Evolutionary conservation across 2,797 vertebrate genomes (phyloP).

Genomic region (Telmatherina bonti): DNA sequence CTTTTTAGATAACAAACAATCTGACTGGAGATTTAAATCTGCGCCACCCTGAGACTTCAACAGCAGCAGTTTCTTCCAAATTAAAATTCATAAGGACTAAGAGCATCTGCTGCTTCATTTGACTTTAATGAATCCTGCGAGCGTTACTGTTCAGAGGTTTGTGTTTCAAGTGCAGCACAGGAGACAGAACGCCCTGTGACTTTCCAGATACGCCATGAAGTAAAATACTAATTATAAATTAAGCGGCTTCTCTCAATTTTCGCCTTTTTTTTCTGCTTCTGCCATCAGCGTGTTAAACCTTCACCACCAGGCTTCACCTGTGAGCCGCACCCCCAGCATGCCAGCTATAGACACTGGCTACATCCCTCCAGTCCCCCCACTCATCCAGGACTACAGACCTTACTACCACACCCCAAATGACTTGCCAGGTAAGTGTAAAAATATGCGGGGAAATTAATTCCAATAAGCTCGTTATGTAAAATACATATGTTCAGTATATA

Average conservation of each 20-base stretch:
- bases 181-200: background rate
- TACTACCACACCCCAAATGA: conserved; percentile 96
- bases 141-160: conserved; percentile 29
- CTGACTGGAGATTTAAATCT: background rate
- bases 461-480: background rate
- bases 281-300: conserved; percentile 87
- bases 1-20: conserved; percentile 1
- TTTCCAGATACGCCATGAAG: conserved; percentile 12
- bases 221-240: conserved; percentile 24
- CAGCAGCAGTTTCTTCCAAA: conserved; percentile 25
- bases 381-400: conserved; percentile 97
- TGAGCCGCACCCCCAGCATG: conserved; percentile 95
- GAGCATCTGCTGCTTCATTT: conserved; percentile 34
- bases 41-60: conserved; percentile 11
- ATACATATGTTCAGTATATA: too few species aligned
- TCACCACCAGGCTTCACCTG: conserved; percentile 94
- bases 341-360: conserved; percentile 94
- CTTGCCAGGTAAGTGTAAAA: conserved; percentile 87
- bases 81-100: conserved; percentile 27
- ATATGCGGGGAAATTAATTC: too few species aligned
- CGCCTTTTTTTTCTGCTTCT: background rate
- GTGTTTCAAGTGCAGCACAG: conserved; percentile 21
- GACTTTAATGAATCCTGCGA: conserved; percentile 36
- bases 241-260: background rate
- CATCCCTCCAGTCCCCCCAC: conserved; percentile 91